Percentiles rank a stretch among this genome's conserved stretches.
These are phyloP conservation scores for Cryptocephalus primarius DNA, from an alignment of 2,888 invertebrate species.

Conservation along the genomic window DNA sequence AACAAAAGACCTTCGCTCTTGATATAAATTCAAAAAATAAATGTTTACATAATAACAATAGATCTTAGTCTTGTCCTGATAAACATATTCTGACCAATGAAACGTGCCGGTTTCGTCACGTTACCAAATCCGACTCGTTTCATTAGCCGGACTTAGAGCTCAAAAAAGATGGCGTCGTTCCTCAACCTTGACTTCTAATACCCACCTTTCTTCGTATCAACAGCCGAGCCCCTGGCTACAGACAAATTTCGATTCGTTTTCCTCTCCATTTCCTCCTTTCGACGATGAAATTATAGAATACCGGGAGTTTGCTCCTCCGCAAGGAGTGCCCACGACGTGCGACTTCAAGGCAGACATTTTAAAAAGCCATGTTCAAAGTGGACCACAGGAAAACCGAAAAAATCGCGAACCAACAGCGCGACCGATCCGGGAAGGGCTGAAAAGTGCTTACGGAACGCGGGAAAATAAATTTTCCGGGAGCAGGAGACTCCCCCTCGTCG, in stretches of 20 bases:
- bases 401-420: no score
- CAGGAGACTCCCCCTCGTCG: constrained; percentile 49
- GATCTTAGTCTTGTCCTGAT: not conserved
- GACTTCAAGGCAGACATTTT: constrained; percentile 66
- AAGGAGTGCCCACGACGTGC: constrained; percentile 57
- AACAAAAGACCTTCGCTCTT: not conserved
- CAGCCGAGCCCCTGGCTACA: constrained; percentile 55
- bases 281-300: constrained; percentile 10
- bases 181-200: constrained; percentile 8
- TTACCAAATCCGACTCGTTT: not conserved
- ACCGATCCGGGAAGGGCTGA: no score
- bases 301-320: constrained; percentile 56
- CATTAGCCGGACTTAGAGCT: not conserved
- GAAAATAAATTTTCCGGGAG: constrained; percentile 42
- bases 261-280: constrained; percentile 59
- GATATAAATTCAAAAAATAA: not conserved
- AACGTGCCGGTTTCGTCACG: no score
- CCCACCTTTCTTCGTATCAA: constrained; percentile 70
- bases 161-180: not conserved
- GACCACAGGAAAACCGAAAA: constrained; percentile 38
- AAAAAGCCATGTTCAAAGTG: constrained; percentile 68
- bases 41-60: not conserved
- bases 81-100: constrained; percentile 3
- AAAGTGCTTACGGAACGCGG: no score
- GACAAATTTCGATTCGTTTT: constrained; percentile 60